These are phyloP conservation scores for Drosophila simulans DNA, from an alignment of 1,140 invertebrate species.

Conservation along the genomic window DNA sequence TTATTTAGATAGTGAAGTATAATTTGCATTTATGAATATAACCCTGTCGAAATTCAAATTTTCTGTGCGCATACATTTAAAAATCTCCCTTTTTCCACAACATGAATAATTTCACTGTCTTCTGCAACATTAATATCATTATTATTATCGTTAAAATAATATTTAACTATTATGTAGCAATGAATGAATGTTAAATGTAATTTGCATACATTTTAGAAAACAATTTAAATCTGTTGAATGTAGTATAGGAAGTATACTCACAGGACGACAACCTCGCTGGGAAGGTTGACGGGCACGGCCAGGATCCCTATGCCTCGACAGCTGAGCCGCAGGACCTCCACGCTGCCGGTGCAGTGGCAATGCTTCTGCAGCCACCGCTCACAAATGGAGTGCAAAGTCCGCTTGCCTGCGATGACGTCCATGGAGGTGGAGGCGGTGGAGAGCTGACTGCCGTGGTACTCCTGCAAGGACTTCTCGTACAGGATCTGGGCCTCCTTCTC, in stretches of 20 bases:
- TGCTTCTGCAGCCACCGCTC: constrained; percentile 76
- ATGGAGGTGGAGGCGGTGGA: constrained; percentile 3
- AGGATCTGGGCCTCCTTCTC: constrained; percentile 79
- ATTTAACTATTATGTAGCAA: too few species aligned
- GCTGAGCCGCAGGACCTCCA: constrained; percentile 67
- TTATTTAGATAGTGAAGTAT: too few species aligned
- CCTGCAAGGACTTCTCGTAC: constrained; percentile 79
- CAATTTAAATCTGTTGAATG: neutral
- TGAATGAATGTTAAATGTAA: too few species aligned
- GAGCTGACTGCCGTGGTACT: constrained; percentile 70
- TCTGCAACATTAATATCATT: too few species aligned
- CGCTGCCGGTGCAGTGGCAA: constrained; percentile 75
- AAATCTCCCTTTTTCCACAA: too few species aligned
- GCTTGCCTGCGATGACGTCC: constrained; percentile 33
- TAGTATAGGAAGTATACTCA: constrained; percentile 52
- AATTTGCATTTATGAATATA: too few species aligned
- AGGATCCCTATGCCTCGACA: constrained; percentile 76
- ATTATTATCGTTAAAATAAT: too few species aligned
- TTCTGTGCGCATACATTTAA: too few species aligned
- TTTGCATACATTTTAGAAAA: too few species aligned
- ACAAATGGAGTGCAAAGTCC: constrained; percentile 67
- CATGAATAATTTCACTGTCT: too few species aligned
- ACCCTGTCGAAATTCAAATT: too few species aligned
- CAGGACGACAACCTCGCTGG: constrained; percentile 67
- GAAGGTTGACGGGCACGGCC: constrained; percentile 75